Base-by-base conservation (phyloP, 1,140 invertebrate species). In the Drosophila jambulina region DNA sequence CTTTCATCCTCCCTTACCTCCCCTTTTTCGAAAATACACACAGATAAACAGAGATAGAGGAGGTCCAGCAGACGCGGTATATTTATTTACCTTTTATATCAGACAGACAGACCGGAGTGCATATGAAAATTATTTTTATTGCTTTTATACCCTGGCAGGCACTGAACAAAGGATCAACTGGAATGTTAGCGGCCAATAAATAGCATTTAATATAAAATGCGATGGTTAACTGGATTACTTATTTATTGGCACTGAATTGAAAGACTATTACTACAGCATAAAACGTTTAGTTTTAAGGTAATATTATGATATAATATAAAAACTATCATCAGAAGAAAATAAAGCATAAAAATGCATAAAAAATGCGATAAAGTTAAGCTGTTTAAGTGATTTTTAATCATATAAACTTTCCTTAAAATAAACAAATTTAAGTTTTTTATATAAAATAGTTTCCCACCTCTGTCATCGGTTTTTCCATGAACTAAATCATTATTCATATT, bases 11-110 rank as follows among this genome's bases (percentile, higher is more conserved):
- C n/a, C n/a, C n/a, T n/a, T n/a, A n/a, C 46, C 46, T 6, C 29
- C 17, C 54, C 13, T 8, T 2, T 17, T 2, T 17, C 3, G 34
- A 9, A 25, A 32, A 23, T 42, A 77, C 36, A 53, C 49, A 36
- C 17, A 42, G 54, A 65, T 27, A 64, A 72, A 59, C 64, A 53
- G 21, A 68, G 54, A 68, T 54, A 76, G 74, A 78, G 64, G 65
- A 32, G 65, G 75, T 82, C 62, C 79, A 60, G 59, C 54, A 42
- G 42, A 57, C 46, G 38, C 75, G 43, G 56, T 53, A 59, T 77
- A 77, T 77, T 77, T 77, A 78, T 78, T 78, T 71, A 78, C 76
- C 75, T 78, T 78, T 77, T 79, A 79, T 78, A 63, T 70, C 76
- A 72, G 65, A 53, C 75, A 51, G 76, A 78, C 76, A 79, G 76